Conservation (phyloP, 2,797 vertebrate species). For the Siniperca obscura region DNA sequence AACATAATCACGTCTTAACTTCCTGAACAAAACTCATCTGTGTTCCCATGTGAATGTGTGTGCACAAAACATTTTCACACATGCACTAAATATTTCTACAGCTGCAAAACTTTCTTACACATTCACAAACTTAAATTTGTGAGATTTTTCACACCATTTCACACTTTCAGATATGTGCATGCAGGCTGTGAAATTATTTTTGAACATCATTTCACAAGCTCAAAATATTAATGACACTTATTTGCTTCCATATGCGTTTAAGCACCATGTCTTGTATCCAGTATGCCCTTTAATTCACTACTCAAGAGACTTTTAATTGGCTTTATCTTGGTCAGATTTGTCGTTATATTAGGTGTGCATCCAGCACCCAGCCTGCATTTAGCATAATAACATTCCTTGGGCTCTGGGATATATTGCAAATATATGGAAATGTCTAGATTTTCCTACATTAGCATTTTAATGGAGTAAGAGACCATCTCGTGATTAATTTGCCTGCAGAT, state of each 20-base stretch:
- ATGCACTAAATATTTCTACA: no score
- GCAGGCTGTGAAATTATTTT: no score
- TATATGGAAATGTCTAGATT: slow-evolving; percentile 79
- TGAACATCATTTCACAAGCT: no score
- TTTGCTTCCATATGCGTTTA: neutral
- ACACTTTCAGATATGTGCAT: no score
- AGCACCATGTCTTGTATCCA: neutral
- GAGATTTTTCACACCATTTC: no score
- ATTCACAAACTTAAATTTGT: no score
- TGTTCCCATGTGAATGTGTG: neutral
- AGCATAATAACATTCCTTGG: slow-evolving; percentile 67
- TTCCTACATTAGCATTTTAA: slow-evolving; percentile 86
- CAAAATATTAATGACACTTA: no score
- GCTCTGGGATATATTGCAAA: slow-evolving; percentile 77
- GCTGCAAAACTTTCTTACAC: no score
- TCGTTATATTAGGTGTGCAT: slow-evolving; percentile 55
- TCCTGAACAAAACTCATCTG: slow-evolving; percentile 15
- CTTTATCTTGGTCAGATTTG: slow-evolving; percentile 52
- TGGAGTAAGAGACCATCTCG: slow-evolving; percentile 74
- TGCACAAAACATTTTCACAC: no score
- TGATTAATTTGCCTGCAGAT: slow-evolving; percentile 83
- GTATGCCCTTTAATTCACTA: slow-evolving; percentile 31
- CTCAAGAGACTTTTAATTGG: slow-evolving; percentile 53
- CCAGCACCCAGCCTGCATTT: slow-evolving; percentile 54
- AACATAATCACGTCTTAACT: neutral